Conservation (phyloP, 1,140 invertebrate species). For the Daktulosphaira vitifoliae region DNA sequence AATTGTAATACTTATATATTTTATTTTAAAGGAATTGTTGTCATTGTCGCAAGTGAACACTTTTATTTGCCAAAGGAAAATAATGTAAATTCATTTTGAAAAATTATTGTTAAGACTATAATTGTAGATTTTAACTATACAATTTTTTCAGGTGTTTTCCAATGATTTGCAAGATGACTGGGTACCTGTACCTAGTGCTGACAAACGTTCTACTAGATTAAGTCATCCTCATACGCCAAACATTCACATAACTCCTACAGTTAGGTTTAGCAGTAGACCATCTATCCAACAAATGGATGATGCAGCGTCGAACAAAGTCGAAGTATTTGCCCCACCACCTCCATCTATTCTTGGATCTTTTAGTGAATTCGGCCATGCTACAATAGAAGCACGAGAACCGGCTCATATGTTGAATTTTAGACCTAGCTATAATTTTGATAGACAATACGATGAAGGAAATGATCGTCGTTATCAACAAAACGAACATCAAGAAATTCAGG, state of each 20-base stretch:
- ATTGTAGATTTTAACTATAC: too few species aligned
- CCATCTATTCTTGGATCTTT: constrained; percentile 47
- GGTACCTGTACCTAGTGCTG: constrained; percentile 1
- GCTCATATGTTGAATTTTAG: constrained; percentile 23
- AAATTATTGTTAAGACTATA: too few species aligned
- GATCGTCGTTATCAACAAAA: constrained; percentile 3
- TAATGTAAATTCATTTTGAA: constrained; percentile 6
- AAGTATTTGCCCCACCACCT: constrained; percentile 43
- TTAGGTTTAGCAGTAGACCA: not conserved
- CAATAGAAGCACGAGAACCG: constrained; percentile 42
- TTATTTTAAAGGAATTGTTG: not conserved
- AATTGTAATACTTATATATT: not conserved
- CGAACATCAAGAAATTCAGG: not conserved
- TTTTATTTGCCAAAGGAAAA: constrained; percentile 23
- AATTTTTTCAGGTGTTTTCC: constrained; percentile 5
- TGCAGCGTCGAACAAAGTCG: constrained; percentile 37
- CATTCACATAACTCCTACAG: constrained; percentile 4
- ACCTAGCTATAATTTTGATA: constrained; percentile 20
- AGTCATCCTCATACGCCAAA: not conserved
- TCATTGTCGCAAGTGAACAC: constrained; percentile 9
- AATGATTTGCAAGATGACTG: constrained; percentile 22
- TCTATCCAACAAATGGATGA: not conserved
- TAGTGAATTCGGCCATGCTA: constrained; percentile 44
- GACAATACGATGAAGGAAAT: not conserved
- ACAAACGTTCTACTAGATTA: not conserved